Base-by-base conservation (phyloP, 2,797 vertebrate genomes). In the Periparus ater region DNA sequence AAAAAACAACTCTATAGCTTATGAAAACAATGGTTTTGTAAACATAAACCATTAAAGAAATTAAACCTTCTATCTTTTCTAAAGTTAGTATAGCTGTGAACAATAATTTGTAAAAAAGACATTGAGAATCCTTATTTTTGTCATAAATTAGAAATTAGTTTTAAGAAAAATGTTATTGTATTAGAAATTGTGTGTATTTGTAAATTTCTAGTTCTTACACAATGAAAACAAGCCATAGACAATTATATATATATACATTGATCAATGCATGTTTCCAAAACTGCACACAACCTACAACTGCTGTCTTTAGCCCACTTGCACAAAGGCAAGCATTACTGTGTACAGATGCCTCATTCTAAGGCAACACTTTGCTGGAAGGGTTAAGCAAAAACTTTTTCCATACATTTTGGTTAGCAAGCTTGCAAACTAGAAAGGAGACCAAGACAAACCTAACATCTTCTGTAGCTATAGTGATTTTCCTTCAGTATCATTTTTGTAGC, bases 371-470 rank as follows among this genome's bases (percentile, higher is more conserved):
- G 44, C 57, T 66, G 9, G 32, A 80, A 83, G 17, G 22, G 36
- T 57, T 71, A 76, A 61, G 34, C 34, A 88, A 78, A 97, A 95
- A 7, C 8, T n/a, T 91, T 81, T 61, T 88, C 75, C 7, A 3
- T 57, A 53, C 27, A 76, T 88, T 97, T 88, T 94, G 80, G 83
- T 93, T 80, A 96, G 57, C 32, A 34, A 88, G 6, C 26, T 74
- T 83, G 53, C 54, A 87, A 95, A 94, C 2, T 67, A 91, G 21
- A 77, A 94, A 96, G 54, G 54, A 97, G 89, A 92, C 63, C 82
- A 95, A 94, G 85, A 95, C 50, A 91, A 94, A 96, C 96, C 97
- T 98, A 98, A 97, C 97, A 98, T 97, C 96, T 98, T 97, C 93
- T 91, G 71, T 74, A 91, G 94, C 94, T 97, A 82, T n/a, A 83